These are phyloP conservation scores for Sipha flava DNA, from an alignment of 1,140 invertebrate species.

Conservation along the genomic window DNA sequence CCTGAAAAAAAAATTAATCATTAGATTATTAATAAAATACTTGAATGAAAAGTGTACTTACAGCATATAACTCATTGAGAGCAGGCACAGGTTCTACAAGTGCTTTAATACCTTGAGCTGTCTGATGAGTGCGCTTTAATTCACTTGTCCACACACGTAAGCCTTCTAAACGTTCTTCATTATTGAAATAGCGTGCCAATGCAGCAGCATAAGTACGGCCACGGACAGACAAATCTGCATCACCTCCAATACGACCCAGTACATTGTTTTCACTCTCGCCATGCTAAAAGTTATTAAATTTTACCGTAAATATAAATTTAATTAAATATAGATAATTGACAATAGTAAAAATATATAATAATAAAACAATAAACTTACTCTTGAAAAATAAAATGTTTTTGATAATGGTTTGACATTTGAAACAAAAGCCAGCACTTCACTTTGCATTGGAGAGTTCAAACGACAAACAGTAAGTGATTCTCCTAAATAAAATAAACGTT, in stretches of 20 bases:
- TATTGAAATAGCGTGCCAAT: conserved; percentile 64
- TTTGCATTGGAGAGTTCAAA: conserved; percentile 60
- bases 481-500: conserved; percentile 32
- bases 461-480: conserved; percentile 53
- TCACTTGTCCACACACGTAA: conserved; percentile 83
- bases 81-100: conserved; percentile 68
- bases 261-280: conserved; percentile 89
- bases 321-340: too few relatives aligned
- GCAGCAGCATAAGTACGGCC: conserved; percentile 70
- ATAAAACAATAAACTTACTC: conserved; percentile 47
- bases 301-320: conserved; percentile 44
- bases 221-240: conserved; percentile 69
- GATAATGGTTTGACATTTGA: conserved; percentile 64
- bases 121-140: conserved; percentile 76
- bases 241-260: conserved; percentile 81
- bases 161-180: conserved; percentile 52
- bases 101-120: conserved; percentile 67
- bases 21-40: neutral
- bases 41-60: neutral
- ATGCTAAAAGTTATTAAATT: conserved; percentile 53
- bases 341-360: conserved; percentile 38
- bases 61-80: conserved; percentile 82
- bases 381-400: conserved; percentile 63
- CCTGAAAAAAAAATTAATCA: conserved; percentile 49
- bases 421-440: conserved; percentile 66